These are phyloP conservation scores for Sycophila texana DNA, from an alignment of 2,888 invertebrate species.

Conservation along the genomic window DNA sequence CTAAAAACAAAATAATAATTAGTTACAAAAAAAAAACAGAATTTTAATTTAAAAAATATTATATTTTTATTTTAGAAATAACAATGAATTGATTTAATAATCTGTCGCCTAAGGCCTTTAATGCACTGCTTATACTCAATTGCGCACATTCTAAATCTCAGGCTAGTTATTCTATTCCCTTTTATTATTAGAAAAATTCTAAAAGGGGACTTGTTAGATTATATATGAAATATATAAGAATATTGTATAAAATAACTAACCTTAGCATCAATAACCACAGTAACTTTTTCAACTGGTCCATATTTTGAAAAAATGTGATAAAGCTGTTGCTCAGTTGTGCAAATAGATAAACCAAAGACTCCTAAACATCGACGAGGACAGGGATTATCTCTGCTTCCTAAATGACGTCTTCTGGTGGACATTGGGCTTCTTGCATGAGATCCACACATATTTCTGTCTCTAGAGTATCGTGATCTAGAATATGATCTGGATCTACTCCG, in stretches of 20 bases:
- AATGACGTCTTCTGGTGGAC: constrained; percentile 87
- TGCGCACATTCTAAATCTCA: constrained; percentile 72
- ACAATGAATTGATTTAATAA: constrained; percentile 60
- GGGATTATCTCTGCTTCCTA: constrained; percentile 90
- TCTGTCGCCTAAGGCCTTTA: constrained; percentile 73
- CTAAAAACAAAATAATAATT: constrained; percentile 76
- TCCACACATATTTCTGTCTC: constrained; percentile 78
- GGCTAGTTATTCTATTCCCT: constrained; percentile 65
- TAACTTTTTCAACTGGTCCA: constrained; percentile 93
- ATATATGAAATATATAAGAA: no score
- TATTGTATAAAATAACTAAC: constrained; percentile 74
- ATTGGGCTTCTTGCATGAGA: constrained; percentile 87
- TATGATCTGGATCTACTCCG: constrained; percentile 81
- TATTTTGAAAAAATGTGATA: constrained; percentile 94
- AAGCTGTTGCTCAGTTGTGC: constrained; percentile 94
- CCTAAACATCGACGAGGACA: constrained; percentile 93
- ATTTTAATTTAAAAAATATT: background rate
- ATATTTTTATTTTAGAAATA: constrained; percentile 9
- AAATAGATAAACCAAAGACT: constrained; percentile 94
- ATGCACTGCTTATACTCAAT: constrained; percentile 65
- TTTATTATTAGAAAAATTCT: background rate
- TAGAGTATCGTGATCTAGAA: constrained; percentile 77
- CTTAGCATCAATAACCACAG: constrained; percentile 97
- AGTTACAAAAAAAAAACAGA: background rate
- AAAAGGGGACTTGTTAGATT: background rate